A percentile compares a stretch with the other conserved stretches of the same genome.
Evolutionary conservation across 2,113 vertebrate species (phyloP).

Genomic region (Lanius ludovicianus): DNA sequence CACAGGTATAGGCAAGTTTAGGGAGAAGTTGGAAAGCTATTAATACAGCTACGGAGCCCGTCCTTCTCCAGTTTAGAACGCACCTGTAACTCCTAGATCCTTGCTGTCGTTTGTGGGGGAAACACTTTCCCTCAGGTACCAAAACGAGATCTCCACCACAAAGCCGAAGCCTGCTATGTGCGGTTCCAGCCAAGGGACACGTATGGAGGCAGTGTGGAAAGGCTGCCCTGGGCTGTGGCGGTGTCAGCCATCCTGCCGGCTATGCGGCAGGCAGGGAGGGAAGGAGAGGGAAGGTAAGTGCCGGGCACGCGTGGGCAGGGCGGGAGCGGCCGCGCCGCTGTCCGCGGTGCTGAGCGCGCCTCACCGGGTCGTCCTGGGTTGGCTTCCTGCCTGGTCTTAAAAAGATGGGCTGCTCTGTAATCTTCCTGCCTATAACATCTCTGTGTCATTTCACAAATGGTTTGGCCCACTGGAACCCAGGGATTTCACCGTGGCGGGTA

Average conservation of each 20-base stretch:
- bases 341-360: neutral
- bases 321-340: neutral
- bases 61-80: neutral
- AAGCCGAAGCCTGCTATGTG: accelerated
- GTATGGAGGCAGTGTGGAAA: accelerated
- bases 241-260: accelerated
- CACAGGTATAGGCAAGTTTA: neutral
- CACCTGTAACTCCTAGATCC: neutral
- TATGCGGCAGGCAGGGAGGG: too few relatives aligned
- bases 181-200: neutral
- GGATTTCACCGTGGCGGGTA: neutral
- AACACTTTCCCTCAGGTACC: accelerated
- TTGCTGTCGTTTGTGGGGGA: neutral
- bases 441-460: neutral
- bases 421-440: neutral
- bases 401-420: neutral
- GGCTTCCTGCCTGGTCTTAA: neutral
- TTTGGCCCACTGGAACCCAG: neutral
- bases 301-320: neutral
- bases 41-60: accelerated
- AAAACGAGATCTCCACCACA: neutral
- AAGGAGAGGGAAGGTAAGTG: neutral
- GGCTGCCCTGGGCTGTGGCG: too few relatives aligned
- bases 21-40: neutral
- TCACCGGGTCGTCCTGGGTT: accelerated